Evolutionary conservation across 2,797 vertebrate species (phyloP).

Genomic region (Dromococcyx pavoninus): DNA sequence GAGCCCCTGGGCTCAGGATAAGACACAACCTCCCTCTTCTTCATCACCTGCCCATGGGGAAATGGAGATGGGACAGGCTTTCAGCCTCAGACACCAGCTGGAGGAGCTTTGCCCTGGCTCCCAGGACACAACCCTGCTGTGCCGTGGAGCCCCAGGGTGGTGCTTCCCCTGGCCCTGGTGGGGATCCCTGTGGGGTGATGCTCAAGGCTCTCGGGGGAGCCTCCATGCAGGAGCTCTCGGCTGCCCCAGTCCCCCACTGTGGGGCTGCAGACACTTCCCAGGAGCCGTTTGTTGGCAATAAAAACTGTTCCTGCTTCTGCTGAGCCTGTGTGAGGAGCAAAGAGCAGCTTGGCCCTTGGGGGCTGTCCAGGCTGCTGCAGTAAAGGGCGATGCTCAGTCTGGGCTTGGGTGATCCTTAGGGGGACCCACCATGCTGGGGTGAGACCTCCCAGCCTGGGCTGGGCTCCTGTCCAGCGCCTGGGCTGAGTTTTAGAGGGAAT

Average conservation of each 20-base stretch:
- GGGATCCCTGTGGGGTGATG: too few species aligned
- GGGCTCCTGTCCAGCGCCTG: neutral
- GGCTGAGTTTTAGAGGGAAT: neutral
- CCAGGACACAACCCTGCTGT: accelerated
- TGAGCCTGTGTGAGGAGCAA: neutral
- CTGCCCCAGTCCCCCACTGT: neutral
- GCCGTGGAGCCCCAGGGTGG: accelerated
- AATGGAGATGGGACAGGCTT: accelerated
- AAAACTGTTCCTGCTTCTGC: conserved; percentile 13
- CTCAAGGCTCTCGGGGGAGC: accelerated
- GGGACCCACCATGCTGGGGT: accelerated
- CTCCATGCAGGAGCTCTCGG: accelerated
- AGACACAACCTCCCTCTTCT: neutral
- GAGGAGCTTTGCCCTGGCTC: neutral
- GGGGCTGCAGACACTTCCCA: neutral
- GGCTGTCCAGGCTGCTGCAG: neutral
- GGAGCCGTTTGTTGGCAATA: neutral
- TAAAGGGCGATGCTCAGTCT: accelerated
- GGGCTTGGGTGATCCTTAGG: accelerated
- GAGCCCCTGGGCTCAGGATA: neutral
- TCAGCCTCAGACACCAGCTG: neutral
- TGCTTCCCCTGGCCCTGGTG: accelerated
- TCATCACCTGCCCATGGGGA: accelerated
- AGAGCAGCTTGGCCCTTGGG: neutral
- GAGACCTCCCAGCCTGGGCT: neutral